Evolutionary conservation across 2,113 vertebrate genomes (phyloP).

Genomic region (Petrocephalus zakoni): DNA sequence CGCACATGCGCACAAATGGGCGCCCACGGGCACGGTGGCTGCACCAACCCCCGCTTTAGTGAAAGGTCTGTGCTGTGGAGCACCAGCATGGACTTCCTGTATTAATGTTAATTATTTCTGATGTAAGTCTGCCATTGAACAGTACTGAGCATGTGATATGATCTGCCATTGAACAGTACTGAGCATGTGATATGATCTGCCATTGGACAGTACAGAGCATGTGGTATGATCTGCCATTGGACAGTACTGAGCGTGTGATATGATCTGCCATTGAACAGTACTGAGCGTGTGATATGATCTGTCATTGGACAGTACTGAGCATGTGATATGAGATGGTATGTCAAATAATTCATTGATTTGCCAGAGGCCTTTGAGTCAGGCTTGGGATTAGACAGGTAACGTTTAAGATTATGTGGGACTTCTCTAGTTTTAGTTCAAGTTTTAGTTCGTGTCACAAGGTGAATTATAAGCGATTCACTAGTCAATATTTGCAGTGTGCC

Average conservation of each 20-base stretch:
- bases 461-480: neutral
- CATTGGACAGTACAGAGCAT: neutral
- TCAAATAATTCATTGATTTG: neutral
- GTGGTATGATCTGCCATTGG: neutral
- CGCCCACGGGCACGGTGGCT: neutral
- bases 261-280: neutral
- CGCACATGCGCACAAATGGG: neutral
- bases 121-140: neutral
- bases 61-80: neutral
- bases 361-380: neutral
- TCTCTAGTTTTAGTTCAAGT: neutral
- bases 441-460: neutral
- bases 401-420: neutral
- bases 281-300: neutral
- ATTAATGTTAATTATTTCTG: neutral
- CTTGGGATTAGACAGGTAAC: neutral
- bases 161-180: neutral
- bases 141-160: neutral
- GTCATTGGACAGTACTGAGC: neutral
- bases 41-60: neutral
- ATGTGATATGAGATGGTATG: neutral
- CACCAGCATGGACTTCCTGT: neutral
- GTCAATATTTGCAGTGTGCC: neutral
- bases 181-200: neutral
- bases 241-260: neutral